Base-by-base conservation (phyloP, 2,113 vertebrate genomes). In the Cheilinus undulatus region DNA sequence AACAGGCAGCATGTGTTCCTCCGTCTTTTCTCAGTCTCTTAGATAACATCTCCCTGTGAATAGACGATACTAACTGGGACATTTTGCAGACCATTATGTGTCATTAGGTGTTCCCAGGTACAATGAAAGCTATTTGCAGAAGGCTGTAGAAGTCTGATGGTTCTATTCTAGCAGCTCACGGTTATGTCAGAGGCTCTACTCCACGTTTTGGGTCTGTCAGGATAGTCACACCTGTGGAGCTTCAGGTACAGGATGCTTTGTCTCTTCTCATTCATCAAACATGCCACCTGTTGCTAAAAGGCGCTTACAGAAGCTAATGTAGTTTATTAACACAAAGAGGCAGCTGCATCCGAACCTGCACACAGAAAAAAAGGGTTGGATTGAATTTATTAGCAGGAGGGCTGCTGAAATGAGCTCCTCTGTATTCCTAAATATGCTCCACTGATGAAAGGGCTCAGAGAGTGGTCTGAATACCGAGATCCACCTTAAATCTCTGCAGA, bases 31-130 rank as follows among this genome's bases (percentile, higher is more conserved):
- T 42, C 38, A 5, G 14, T 42, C 14, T 60, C 34, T 23, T 10
- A 24, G 14, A 38, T 54, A 36, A 59, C 63, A 38, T 50, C 51
- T 69, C 56, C 2, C 17, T 0, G 46, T 24, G n/a, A 48, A 23
- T 46, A 19, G 48, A 53, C 12, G 5, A 42, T 24, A 59, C 50
- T 69, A n/a, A 73, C 23, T 0, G 15, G 59, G 38, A 28, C 60
- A 23, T 63, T 85, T 69, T 80, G 48, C 27, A 26, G 59, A 36
- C 38, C 32, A 73, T 82, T 72, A 71, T 20, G 61, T 68, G 66
- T 75, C 58, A 79, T 86, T 76, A 76, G 69, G 54, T 73, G 68
- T 76, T 79, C 57, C 62, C 27, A 19, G 63, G 45, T 66, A 69
- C 53, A 76, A 69, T 42, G 43, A 15, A 52, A 34, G 65, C 74